Conservation (phyloP, 2,888 invertebrate species). For the Sinhomidia bicolor region DNA sequence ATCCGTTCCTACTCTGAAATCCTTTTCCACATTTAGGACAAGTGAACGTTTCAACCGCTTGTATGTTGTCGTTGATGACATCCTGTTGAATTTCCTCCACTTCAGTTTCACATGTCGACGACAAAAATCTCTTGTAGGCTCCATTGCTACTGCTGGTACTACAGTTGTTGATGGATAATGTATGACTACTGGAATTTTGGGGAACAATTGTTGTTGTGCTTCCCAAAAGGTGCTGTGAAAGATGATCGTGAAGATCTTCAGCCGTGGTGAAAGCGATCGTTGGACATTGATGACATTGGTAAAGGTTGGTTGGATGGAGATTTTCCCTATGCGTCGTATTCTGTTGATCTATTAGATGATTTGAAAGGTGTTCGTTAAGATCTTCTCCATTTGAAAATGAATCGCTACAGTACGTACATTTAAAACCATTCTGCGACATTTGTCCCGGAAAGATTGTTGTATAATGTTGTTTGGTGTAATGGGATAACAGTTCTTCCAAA, state of each 20-base stretch:
- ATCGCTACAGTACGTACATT: constrained; percentile 31
- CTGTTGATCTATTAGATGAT: constrained; percentile 2
- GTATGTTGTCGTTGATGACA: constrained; percentile 9
- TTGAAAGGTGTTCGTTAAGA: constrained; percentile 46
- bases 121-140: not conserved
- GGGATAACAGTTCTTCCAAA: constrained; percentile 16
- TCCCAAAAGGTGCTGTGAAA: constrained; percentile 1
- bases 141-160: not conserved
- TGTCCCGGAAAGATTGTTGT: not conserved
- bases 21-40: constrained; percentile 41
- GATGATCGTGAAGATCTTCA: constrained; percentile 34
- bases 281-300: constrained; percentile 4
- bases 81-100: not conserved
- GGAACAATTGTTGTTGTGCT: not conserved
- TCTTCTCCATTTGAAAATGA: constrained; percentile 28
- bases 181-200: too few species aligned
- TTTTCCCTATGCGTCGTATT: not conserved
- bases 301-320: not conserved
- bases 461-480: not conserved
- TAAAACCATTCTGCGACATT: not conserved
- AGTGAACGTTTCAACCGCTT: constrained; percentile 47
- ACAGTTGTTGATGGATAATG: too few species aligned
- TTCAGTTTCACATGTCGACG: not conserved
- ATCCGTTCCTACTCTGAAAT: not conserved
- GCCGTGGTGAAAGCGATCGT: not conserved